These are phyloP conservation scores for Vollenhovia emeryi DNA, from an alignment of 1,140 invertebrate species.

Conservation along the genomic window DNA sequence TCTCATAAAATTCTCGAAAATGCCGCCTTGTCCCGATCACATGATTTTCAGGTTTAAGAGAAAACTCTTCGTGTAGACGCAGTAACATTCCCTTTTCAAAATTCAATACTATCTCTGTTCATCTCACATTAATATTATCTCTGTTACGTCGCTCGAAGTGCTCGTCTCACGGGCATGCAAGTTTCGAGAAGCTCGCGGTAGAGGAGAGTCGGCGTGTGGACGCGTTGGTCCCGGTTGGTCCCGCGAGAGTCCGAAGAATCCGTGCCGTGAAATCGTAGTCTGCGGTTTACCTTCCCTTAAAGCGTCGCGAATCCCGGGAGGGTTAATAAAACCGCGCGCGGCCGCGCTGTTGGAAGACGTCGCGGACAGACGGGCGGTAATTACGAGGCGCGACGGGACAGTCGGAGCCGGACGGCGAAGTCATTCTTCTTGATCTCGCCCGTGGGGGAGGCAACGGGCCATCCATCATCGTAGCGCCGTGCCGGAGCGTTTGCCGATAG, in stretches of 20 bases:
- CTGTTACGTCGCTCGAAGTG: background rate
- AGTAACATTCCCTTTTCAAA: too few species aligned
- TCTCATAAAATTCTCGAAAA: too few species aligned
- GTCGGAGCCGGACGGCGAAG: constrained; percentile 41
- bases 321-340: constrained; percentile 29
- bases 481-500: constrained; percentile 40
- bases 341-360: background rate
- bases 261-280: background rate
- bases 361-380: constrained; percentile 46
- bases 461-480: constrained; percentile 66
- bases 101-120: too few species aligned
- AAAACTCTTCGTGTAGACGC: too few species aligned
- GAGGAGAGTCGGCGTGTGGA: background rate
- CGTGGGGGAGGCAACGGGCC: constrained; percentile 27
- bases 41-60: too few species aligned
- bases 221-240: background rate
- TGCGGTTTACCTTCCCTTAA: constrained; percentile 1
- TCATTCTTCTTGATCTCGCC: constrained; percentile 45
- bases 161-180: background rate
- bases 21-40: too few species aligned
- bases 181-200: background rate
- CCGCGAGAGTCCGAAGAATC: background rate
- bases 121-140: background rate
- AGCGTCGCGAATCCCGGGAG: background rate
- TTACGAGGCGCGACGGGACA: constrained; percentile 60